phyloP scores from a whole-genome alignment of 2,888 invertebrate genomes.

The Agrypnus murinus region DNA sequence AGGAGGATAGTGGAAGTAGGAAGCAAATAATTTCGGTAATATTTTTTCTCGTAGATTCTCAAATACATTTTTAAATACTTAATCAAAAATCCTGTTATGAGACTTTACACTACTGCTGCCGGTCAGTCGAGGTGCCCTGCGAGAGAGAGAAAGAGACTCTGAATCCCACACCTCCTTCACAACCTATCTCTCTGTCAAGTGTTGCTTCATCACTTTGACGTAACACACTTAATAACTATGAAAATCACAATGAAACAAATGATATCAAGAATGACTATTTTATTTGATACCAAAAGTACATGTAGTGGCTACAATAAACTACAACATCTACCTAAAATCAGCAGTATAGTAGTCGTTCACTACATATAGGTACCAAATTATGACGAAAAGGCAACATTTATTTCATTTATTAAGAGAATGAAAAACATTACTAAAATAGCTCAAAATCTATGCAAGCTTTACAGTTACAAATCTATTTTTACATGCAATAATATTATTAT shows the following conservation, averaged over 20 bases:
- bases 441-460: conserved; percentile 69
- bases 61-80: too few relatives aligned
- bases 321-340: conserved; percentile 42
- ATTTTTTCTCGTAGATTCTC: too few relatives aligned
- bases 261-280: conserved; percentile 55
- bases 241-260: conserved; percentile 12
- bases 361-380: conserved; percentile 52
- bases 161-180: too few relatives aligned
- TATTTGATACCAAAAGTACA: conserved; percentile 62
- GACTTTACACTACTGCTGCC: too few relatives aligned
- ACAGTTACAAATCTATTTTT: conserved; percentile 65
- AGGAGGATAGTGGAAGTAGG: too few relatives aligned
- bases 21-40: too few relatives aligned
- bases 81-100: too few relatives aligned
- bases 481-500: conserved; percentile 63
- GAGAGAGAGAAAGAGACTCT: too few relatives aligned
- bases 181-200: too few relatives aligned
- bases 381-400: conserved; percentile 70
- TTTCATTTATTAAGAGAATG: conserved; percentile 63
- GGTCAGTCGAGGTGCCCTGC: too few relatives aligned
- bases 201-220: too few relatives aligned
- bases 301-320: conserved; percentile 55
- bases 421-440: conserved; percentile 69
- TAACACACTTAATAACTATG: too few relatives aligned
- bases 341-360: conserved; percentile 43